Evolutionary conservation across 1,140 invertebrate genomes (phyloP).

Genomic region (Plodia interpunctella): DNA sequence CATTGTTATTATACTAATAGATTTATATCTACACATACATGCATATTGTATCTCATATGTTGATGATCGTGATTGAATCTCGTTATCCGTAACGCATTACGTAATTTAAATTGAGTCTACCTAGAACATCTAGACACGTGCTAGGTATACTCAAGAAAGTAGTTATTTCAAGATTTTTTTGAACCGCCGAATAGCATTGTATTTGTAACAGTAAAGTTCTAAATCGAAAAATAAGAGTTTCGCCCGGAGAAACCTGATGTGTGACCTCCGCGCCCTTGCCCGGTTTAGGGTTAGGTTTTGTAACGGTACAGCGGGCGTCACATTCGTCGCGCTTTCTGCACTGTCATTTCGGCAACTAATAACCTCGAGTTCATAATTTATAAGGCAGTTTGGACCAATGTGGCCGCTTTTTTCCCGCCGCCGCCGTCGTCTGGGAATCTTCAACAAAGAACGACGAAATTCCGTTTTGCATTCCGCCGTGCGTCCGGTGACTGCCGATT

Average conservation of each 20-base stretch:
- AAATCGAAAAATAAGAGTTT: conserved; percentile 47
- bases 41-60: too few relatives aligned
- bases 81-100: not conserved
- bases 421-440: conserved; percentile 72
- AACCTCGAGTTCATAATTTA: conserved; percentile 66
- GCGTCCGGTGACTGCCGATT: conserved; percentile 51
- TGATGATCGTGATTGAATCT: too few relatives aligned
- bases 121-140: too few relatives aligned
- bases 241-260: conserved; percentile 43
- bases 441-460: conserved; percentile 64
- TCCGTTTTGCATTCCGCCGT: conserved; percentile 69
- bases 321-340: conserved; percentile 31
- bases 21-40: too few relatives aligned
- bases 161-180: conserved; percentile 24
- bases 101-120: too few relatives aligned
- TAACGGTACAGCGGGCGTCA: conserved; percentile 62
- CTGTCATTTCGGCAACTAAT: conserved; percentile 66
- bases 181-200: conserved; percentile 25
- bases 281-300: conserved; percentile 43
- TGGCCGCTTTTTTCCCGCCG: conserved; percentile 69
- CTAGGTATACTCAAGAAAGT: too few relatives aligned
- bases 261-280: conserved; percentile 55
- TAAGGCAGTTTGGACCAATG: conserved; percentile 44
- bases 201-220: conserved; percentile 26
- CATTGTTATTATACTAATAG: too few relatives aligned